Base-by-base conservation (phyloP, 64 coral and sea anemone genomes). In the Montipora sp. region DNA sequence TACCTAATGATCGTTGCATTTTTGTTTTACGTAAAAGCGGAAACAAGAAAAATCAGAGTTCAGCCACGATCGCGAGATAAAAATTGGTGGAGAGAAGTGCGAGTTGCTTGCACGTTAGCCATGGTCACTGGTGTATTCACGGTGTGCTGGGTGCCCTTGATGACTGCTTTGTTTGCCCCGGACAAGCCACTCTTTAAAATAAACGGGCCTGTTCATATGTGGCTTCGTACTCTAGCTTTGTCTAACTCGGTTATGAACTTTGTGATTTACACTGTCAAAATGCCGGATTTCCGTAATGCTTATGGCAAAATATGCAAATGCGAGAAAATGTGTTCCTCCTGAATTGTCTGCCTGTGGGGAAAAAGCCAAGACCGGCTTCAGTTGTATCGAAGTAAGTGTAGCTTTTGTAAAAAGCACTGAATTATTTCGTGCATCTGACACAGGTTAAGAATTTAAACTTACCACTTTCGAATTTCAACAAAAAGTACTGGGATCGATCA, bases 201-300 rank as follows among this genome's bases (percentile, higher is more conserved):
- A 21, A 55, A 81, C 4, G 79, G 77, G 8, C 16, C 48, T n/a
- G 77, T 46, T 5, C 77, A 78, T 20, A 78, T 78, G 77, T 78
- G 77, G 79, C 50, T 81, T 20, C 50, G 79, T 5, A 81, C 79
- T 14, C 16, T 81, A 51, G 50, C 79, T 9, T 19, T 81, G 19
- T 81, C 79, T 23, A 81, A 81, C 22, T 81, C 79, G 0, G 79
- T 51, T 10, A 81, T 81, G 79, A 81, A 81, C 53, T 81, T 81
- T 81, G 18, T 81, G 8, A 81, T 81, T 43, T 81, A 81, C 51
- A 21, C 79, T 59, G 50, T 8, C 1, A 36, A n/a, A 59, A 81
- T 81, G 50, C 18, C n/a, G 8, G 79, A 81, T 36, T 81, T 81
- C 23, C 79, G 51, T 11, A 10, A 81, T 4, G 79, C 79, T 10